Percentiles rank a stretch among this genome's conserved stretches.
These are phyloP conservation scores for Molossus molossus DNA, from an alignment of 2,797 vertebrate genomes.

Conservation along the genomic window DNA sequence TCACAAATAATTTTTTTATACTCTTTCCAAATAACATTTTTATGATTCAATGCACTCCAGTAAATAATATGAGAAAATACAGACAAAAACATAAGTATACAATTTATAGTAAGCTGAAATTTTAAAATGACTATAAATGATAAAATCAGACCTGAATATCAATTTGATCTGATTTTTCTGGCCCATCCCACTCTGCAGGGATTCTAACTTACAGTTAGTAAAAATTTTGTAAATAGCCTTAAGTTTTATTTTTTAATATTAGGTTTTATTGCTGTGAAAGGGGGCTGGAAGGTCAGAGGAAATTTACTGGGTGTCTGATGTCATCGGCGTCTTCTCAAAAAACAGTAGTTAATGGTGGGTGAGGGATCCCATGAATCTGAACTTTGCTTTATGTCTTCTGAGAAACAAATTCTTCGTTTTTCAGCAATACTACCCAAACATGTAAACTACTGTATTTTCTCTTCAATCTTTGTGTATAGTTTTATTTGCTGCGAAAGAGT, in stretches of 20 bases:
- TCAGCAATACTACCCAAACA: conserved; percentile 51
- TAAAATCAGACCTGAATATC: background rate
- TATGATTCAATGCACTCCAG: background rate
- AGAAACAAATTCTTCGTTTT: conserved; percentile 46
- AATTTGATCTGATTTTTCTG: conserved; percentile 9
- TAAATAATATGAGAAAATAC: conserved; percentile 13
- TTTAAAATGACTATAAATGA: conserved; percentile 49
- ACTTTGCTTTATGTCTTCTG: conserved; percentile 21
- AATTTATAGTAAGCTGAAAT: conserved; percentile 33
- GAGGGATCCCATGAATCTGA: conserved; percentile 47
- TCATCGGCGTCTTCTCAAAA: conserved; percentile 57
- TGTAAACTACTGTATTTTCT: conserved; percentile 68
- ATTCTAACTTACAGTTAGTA: background rate
- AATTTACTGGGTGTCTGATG: background rate
- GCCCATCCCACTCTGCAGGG: background rate
- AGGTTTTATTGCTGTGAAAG: background rate
- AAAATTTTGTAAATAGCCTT: background rate
- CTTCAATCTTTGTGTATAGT: conserved; percentile 35
- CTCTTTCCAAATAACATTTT: background rate
- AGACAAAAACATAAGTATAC: background rate
- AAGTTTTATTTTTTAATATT: background rate
- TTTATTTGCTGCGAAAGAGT: conserved; percentile 77
- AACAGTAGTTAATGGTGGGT: background rate
- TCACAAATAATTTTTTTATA: background rate
- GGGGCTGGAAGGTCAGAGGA: background rate